Base-by-base conservation (phyloP, 2,888 invertebrate species). In the Galerucella calmariensis region DNA sequence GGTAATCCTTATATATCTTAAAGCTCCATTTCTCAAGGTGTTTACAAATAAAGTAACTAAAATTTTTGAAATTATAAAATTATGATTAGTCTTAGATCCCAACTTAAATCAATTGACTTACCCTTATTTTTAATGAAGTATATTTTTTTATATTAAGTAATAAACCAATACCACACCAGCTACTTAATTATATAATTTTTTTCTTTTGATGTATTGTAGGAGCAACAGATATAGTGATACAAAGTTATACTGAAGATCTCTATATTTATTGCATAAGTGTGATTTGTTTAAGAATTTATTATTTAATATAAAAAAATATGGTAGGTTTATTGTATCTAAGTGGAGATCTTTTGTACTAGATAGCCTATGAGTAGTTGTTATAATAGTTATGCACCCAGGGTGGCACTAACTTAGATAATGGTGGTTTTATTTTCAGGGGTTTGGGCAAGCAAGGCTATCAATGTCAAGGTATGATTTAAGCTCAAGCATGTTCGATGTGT, bases 401-500 rank as follows among this genome's bases (percentile, higher is more conserved):
- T 77, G 72, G 78, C 76, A 75, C 77, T 82, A 82, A 82, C 81
- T 82, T 81, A 74, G 79, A 82, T 81, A 82, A 80, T 78, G 82
- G 82, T 84, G 84, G 90, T 89, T 87, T 90, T 89, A 88, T 89
- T 81, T 93, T 87, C 94, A 96, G 96, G 96, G 97, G 97, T 88
- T 91, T 97, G 89, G 97, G 97, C 88, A 97, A 97, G 90, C 97
- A 97, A 91, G 97, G 97, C 88, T 97, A 97, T 91, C 97, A 97
- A 89, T 97, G 97, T 91, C 97, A 97, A 95, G 96, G 96, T 96
- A 92, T 83, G 85, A 83, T 78, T 75, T 78, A 75, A 77, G 77
- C 72, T 79, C 77, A 76, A 76, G 82, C 82, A 81, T 81, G 80
- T 66, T 78, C 75, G 66, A 69, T 75, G 76, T 78, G 68, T 78